Percentiles rank a stretch among this genome's conserved stretches.
Evolutionary conservation across 2,888 invertebrate genomes (phyloP).

Genomic region (Xestia rhomboidea): DNA sequence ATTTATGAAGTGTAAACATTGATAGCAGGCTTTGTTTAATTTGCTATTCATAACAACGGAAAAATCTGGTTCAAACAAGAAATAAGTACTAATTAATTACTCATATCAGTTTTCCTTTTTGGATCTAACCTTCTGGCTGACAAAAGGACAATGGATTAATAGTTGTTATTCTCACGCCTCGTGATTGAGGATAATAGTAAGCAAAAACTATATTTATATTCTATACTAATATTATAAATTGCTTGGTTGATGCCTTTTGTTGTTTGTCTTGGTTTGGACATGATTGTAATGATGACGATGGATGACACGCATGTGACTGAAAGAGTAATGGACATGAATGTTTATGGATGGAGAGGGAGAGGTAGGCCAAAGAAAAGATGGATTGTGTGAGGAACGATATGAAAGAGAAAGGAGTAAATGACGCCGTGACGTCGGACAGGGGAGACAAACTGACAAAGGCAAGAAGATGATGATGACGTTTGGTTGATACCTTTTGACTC

Average conservation of each 20-base stretch:
- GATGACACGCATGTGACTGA: too few relatives aligned
- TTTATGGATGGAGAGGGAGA: too few relatives aligned
- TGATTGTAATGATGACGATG: too few relatives aligned
- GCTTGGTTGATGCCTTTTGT: not conserved
- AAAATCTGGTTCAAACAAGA: constrained; percentile 14
- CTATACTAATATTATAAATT: not conserved
- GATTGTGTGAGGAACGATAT: too few relatives aligned
- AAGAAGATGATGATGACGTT: not conserved
- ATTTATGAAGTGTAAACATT: constrained; percentile 21
- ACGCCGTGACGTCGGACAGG: too few relatives aligned
- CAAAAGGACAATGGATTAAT: constrained; percentile 24
- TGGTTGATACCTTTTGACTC: not conserved
- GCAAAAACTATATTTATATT: not conserved
- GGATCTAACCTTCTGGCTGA: constrained; percentile 11
- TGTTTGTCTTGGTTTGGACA: too few relatives aligned
- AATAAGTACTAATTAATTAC: constrained; percentile 8
- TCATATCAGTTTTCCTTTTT: constrained; percentile 10
- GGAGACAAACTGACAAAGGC: too few relatives aligned
- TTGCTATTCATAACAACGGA: constrained; percentile 3
- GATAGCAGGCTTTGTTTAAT: constrained; percentile 8
- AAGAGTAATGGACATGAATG: too few relatives aligned
- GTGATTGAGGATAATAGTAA: not conserved
- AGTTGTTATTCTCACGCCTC: constrained; percentile 20
- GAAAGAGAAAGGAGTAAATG: too few relatives aligned
- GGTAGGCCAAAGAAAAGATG: too few relatives aligned